phyloP scores from a whole-genome alignment of 2,797 vertebrate genomes.

The Melanotaenia parkinsoni region DNA sequence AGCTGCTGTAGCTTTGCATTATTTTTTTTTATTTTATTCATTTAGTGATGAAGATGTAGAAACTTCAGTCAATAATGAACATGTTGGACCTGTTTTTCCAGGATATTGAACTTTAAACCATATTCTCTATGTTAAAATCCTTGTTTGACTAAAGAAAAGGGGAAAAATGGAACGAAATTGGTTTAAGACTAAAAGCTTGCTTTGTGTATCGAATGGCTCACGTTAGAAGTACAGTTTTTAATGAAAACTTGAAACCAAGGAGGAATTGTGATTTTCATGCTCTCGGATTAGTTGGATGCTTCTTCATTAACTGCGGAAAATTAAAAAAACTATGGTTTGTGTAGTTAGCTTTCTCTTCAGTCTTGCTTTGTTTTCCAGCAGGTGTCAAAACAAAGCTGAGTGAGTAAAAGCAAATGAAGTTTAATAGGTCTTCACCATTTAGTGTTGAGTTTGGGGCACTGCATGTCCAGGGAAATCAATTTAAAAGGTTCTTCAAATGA shows the following conservation, averaged over 20 bases:
- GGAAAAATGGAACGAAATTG: too few relatives aligned
- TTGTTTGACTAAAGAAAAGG: not conserved
- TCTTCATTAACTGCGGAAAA: slow-evolving; percentile 51
- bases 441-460: slow-evolving; percentile 62
- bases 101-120: not conserved
- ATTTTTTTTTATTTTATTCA: not conserved
- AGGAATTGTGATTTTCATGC: slow-evolving; percentile 58
- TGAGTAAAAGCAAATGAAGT: slow-evolving; percentile 42
- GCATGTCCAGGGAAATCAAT: slow-evolving; percentile 72
- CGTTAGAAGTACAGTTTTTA: slow-evolving; percentile 40
- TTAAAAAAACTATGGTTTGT: slow-evolving; percentile 40
- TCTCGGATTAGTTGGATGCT: slow-evolving; percentile 49
- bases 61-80: not conserved
- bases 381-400: slow-evolving; percentile 52
- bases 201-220: slow-evolving; percentile 31
- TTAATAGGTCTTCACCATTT: slow-evolving; percentile 63
- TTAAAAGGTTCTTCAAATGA: slow-evolving; percentile 74
- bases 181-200: slow-evolving; percentile 1
- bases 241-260: slow-evolving; percentile 54
- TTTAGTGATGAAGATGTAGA: not conserved
- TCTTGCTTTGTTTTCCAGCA: slow-evolving; percentile 49
- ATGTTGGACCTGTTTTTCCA: too few relatives aligned
- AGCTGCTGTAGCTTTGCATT: too few relatives aligned
- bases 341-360: slow-evolving; percentile 26
- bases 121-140: slow-evolving; percentile 4